Evolutionary conservation across 2,797 vertebrate genomes (phyloP).

Genomic region (Anolis apletophallus): DNA sequence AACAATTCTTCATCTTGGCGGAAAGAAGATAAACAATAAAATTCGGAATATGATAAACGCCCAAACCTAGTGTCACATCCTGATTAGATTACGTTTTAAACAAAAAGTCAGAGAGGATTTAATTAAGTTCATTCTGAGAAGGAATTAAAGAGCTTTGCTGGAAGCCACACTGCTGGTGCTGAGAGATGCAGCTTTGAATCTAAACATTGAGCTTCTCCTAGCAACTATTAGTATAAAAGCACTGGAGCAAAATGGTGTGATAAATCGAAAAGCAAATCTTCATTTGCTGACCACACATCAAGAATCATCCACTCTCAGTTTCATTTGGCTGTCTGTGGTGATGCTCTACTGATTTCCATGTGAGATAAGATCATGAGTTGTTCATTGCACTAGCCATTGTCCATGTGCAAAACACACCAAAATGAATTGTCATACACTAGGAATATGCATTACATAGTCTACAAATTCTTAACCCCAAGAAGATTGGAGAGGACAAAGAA

Average conservation of each 20-base stretch:
- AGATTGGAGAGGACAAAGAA: background rate
- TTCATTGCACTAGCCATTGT: no score
- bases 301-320: fast-evolving
- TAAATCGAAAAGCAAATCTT: slow-evolving; percentile 32
- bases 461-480: background rate
- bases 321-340: background rate
- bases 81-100: slow-evolving; percentile 37
- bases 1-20: slow-evolving; percentile 6
- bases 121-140: slow-evolving; percentile 65
- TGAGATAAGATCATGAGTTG: no score
- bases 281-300: slow-evolving; percentile 8
- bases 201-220: slow-evolving; percentile 17
- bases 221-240: slow-evolving; percentile 18
- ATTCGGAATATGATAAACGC: background rate
- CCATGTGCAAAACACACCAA: background rate
- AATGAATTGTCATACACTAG: background rate
- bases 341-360: background rate
- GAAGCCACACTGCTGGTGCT: slow-evolving; percentile 43
- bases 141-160: slow-evolving; percentile 61
- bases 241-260: slow-evolving; percentile 33
- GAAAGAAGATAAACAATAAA: slow-evolving; percentile 22
- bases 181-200: background rate
- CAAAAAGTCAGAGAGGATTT: slow-evolving; percentile 58
- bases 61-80: slow-evolving; percentile 34
- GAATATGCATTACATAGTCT: background rate